Conservation (phyloP, 2,113 vertebrate species). For the Prolemur simus region DNA sequence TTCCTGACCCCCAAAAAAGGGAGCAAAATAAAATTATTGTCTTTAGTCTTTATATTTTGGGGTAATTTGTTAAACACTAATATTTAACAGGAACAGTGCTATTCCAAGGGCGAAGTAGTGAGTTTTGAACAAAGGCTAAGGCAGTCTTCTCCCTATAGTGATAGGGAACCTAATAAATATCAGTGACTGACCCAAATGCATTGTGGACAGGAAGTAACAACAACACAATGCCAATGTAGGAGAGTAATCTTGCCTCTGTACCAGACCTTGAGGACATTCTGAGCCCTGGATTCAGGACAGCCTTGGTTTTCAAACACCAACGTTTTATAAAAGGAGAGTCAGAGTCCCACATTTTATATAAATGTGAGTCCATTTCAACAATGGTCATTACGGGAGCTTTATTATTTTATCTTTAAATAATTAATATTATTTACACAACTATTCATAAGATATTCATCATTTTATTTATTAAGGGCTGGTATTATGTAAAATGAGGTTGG, state of each 20-base stretch:
- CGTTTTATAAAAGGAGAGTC: background rate
- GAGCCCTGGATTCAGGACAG: background rate
- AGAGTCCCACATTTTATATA: background rate
- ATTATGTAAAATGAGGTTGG: background rate
- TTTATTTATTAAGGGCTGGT: background rate
- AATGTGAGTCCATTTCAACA: background rate
- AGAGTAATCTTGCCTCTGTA: background rate
- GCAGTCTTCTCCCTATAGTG: background rate
- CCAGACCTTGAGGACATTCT: background rate
- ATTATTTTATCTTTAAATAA: background rate
- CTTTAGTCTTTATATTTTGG: background rate
- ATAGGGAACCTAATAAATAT: background rate
- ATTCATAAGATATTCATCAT: background rate
- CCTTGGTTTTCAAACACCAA: background rate
- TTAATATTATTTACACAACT: background rate
- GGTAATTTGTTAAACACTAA: background rate
- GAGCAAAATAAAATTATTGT: background rate
- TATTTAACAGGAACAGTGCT: background rate
- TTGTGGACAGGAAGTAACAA: background rate
- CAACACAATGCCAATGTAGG: no score
- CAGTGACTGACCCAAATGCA: background rate
- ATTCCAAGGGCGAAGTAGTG: background rate
- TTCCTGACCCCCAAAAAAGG: background rate
- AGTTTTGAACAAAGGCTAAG: background rate
- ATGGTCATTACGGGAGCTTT: background rate